Percentiles rank a stretch among this genome's conserved stretches.
Conservation (phyloP, 2,888 invertebrate genomes). For the Helicoverpa assulta region DNA sequence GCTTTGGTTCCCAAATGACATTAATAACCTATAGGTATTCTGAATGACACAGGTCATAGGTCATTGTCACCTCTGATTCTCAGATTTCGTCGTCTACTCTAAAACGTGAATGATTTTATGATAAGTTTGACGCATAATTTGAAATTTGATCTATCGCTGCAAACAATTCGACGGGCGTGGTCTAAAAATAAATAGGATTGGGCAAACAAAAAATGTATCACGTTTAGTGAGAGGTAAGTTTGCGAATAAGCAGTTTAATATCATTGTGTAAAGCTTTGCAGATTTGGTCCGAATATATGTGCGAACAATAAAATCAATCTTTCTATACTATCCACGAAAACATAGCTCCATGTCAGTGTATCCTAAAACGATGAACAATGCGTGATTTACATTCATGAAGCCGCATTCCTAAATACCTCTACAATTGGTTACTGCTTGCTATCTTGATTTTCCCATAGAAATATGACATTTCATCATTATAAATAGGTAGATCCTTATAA, state of each 20-base stretch:
- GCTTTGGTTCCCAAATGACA: background rate
- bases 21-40: constrained; percentile 32
- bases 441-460: constrained; percentile 34
- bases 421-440: constrained; percentile 21
- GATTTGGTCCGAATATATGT: background rate
- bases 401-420: constrained; percentile 1
- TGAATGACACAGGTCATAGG: constrained; percentile 45
- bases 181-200: constrained; percentile 44
- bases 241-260: constrained; percentile 20
- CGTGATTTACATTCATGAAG: constrained; percentile 22
- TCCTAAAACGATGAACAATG: constrained; percentile 12
- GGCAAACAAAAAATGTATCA: constrained; percentile 41
- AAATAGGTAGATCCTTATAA: background rate
- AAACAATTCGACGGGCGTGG: constrained; percentile 29
- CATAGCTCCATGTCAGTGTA: constrained; percentile 2
- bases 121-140: constrained; percentile 51
- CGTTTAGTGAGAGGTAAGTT: constrained; percentile 39
- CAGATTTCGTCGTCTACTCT: constrained; percentile 37
- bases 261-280: constrained; percentile 1
- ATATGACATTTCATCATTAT: constrained; percentile 24
- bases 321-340: constrained; percentile 2
- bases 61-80: constrained; percentile 53
- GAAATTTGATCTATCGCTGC: constrained; percentile 49
- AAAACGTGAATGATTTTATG: constrained; percentile 52
- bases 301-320: background rate